A percentile compares a stretch with the other conserved stretches of the same genome.
Conservation (phyloP, 2,113 vertebrate genomes). For the Upupa epops region DNA sequence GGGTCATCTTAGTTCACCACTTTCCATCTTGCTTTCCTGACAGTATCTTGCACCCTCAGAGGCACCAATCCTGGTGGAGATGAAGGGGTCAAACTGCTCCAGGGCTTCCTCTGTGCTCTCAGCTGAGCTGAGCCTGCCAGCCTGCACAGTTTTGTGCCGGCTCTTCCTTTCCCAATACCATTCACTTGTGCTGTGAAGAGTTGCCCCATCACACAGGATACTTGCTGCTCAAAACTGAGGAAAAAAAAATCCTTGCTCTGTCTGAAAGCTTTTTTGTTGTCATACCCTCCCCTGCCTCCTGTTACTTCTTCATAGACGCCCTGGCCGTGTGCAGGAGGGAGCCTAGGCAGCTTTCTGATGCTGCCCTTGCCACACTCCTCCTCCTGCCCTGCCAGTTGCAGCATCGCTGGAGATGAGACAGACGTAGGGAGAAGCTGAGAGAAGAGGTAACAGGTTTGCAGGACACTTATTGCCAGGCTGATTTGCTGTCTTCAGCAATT, state of each 20-base stretch:
- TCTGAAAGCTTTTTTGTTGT: background rate
- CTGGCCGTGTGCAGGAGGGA: background rate
- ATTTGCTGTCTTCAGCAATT: conserved; percentile 47
- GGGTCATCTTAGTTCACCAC: background rate
- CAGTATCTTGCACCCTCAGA: background rate
- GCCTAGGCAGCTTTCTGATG: background rate
- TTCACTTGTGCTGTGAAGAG: background rate
- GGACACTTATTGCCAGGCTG: conserved; percentile 2
- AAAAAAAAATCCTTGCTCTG: background rate
- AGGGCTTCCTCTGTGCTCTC: background rate
- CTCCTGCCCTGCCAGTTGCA: background rate
- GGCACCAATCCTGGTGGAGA: background rate
- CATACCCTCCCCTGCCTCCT: background rate
- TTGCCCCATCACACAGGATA: background rate
- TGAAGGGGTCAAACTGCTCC: rapidly evolving
- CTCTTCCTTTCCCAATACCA: background rate
- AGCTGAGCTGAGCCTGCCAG: background rate
- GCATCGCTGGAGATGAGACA: rapidly evolving
- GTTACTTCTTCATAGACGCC: background rate
- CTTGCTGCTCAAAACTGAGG: background rate
- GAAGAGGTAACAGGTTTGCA: conserved; percentile 9
- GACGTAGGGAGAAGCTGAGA: background rate
- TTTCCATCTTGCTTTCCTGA: background rate
- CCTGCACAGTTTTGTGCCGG: background rate
- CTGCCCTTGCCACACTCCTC: background rate